Conservation (phyloP, 2,797 vertebrate genomes). For the Etheostoma perlongum region DNA sequence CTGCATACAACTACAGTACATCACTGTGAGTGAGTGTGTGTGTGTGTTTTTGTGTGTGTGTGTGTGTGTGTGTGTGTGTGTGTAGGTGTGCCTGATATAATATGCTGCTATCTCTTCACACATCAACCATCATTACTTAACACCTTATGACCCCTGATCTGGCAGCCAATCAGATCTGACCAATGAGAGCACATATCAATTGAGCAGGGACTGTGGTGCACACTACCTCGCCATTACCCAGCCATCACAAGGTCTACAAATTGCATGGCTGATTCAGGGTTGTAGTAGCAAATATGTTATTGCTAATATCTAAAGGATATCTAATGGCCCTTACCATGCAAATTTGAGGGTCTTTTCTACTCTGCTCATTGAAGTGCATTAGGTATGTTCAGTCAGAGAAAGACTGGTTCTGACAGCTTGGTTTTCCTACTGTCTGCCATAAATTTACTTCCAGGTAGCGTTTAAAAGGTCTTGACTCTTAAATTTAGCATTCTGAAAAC, state of each 20-base stretch:
- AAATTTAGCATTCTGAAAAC: slow-evolving; percentile 39
- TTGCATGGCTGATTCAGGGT: slow-evolving; percentile 42
- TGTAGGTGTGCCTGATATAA: slow-evolving; percentile 32
- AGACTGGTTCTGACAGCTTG: slow-evolving; percentile 33
- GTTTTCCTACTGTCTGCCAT: slow-evolving; percentile 24
- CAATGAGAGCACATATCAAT: slow-evolving; percentile 37
- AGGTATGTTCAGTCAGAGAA: slow-evolving; percentile 18
- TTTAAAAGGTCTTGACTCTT: slow-evolving; percentile 19
- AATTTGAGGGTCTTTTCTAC: not conserved
- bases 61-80: slow-evolving; percentile 18
- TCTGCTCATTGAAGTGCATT: slow-evolving; percentile 3
- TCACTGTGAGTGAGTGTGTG: slow-evolving; percentile 20
- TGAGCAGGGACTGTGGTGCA: slow-evolving; percentile 15
- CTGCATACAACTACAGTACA: slow-evolving; percentile 26
- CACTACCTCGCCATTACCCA: not conserved
- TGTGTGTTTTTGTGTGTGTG: slow-evolving; percentile 40
- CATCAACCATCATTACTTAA: slow-evolving; percentile 63
- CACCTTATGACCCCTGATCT: slow-evolving; percentile 74
- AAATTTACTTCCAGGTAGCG: slow-evolving; percentile 38
- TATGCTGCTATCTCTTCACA: slow-evolving; percentile 68
- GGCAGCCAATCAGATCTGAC: slow-evolving; percentile 76
- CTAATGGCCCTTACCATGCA: not conserved
- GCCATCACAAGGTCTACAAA: slow-evolving; percentile 53
- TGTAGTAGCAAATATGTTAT: slow-evolving; percentile 4
- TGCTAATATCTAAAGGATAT: slow-evolving; percentile 24